Evolutionary conservation across 2,113 vertebrate species (phyloP).

Genomic region (Gnathonemus longibarbis): DNA sequence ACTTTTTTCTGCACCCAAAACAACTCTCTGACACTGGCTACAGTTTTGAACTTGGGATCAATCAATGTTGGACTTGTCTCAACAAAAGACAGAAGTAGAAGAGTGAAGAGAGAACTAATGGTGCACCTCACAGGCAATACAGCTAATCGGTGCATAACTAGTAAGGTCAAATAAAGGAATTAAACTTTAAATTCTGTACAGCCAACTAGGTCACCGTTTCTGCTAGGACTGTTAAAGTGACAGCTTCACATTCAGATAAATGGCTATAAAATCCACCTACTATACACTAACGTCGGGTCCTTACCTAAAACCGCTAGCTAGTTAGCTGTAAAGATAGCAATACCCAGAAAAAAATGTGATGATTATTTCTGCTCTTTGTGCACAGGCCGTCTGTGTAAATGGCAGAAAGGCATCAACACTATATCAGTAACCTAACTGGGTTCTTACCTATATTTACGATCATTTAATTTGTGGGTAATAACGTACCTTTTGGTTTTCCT

Average conservation of each 20-base stretch:
- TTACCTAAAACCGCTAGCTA: background rate
- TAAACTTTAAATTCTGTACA: background rate
- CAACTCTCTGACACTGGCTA: background rate
- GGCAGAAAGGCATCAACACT: background rate
- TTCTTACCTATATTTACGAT: background rate
- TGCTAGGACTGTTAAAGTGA: background rate
- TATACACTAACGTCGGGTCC: background rate
- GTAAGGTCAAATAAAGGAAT: background rate
- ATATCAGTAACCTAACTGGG: background rate
- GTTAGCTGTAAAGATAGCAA: background rate
- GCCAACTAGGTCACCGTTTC: background rate
- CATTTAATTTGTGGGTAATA: background rate
- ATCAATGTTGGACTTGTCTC: background rate
- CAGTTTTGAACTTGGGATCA: background rate
- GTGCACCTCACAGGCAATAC: background rate
- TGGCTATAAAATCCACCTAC: background rate
- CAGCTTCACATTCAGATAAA: background rate
- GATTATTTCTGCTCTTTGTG: background rate
- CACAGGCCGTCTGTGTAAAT: background rate
- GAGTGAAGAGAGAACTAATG: background rate
- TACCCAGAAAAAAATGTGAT: background rate
- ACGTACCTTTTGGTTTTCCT: slow-evolving; percentile 7
- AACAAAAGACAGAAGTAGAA: background rate
- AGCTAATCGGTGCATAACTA: background rate
- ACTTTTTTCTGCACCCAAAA: background rate